phyloP scores from a whole-genome alignment of 2,113 vertebrate species.

The Martes martes region DNA sequence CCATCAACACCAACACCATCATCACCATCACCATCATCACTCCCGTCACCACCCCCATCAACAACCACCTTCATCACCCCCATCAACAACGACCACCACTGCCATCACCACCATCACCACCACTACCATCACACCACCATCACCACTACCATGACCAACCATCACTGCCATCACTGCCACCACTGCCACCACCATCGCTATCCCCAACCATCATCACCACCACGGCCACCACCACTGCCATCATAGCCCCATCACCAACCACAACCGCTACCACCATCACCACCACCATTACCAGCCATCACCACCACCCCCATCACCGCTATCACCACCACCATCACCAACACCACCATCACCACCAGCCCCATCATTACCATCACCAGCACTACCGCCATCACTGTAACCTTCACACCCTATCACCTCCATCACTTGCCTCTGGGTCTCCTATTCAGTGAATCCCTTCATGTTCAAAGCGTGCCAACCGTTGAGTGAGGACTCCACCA shows the following conservation, averaged over 20 bases:
- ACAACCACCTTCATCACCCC: background rate
- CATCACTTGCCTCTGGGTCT: background rate
- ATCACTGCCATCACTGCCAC: too few relatives aligned
- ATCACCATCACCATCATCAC: accelerated
- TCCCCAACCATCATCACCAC: background rate
- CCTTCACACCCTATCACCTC: accelerated
- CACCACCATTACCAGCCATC: background rate
- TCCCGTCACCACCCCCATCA: accelerated
- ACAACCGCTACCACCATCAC: too few relatives aligned
- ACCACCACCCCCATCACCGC: background rate
- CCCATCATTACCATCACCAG: accelerated
- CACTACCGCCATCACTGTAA: background rate
- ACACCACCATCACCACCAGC: accelerated
- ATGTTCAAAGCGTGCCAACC: too few relatives aligned
- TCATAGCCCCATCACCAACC: background rate
- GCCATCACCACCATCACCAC: accelerated
- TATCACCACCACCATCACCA: accelerated
- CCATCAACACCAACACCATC: accelerated
- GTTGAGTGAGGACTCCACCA: background rate
- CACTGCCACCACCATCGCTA: too few relatives aligned
- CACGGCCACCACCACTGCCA: background rate
- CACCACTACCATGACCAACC: accelerated
- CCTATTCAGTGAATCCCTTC: background rate
- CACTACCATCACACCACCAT: accelerated
- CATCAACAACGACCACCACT: background rate